Base-by-base conservation (phyloP, 2,113 vertebrate species). In the Cynoglossus semilaevis region DNA sequence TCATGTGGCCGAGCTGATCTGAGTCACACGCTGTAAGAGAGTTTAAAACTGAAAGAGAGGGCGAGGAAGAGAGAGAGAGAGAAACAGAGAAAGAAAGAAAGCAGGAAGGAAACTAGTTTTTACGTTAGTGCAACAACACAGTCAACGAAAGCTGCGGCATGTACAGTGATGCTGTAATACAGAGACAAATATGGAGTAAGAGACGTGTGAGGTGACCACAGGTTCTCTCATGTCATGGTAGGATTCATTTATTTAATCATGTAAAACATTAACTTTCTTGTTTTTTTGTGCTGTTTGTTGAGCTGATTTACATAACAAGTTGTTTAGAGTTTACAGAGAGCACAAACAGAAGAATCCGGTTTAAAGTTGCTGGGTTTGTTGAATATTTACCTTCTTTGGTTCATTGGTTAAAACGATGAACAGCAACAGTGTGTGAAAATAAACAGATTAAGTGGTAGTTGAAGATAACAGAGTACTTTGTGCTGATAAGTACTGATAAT, bases 1-100 rank as follows among this genome's bases (percentile, higher is more conserved):
- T 91, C 88, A 91, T 89, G 88, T 74, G 90, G 67, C 51, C 0
- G 1, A 9, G 72, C 77, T 87, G 81, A 87, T 77, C 81, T 59
- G 58, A 87, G 84, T 91, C 89, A 91, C 84, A 84, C 44, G 84
- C 51, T 40, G 0, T 14, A 2, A 58, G 34, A 65, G 47, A 44
- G 41, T 36, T 37, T 40, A 16, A 51, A 1, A 52, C 48, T 15
- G 34, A 56, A n/a, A 37, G 5, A 43, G 43, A 47, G 51, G 48
- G 7, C 22, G 7, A 52, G 37, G 43, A 51, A 19, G 34, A 22
- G 2, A 45, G 14, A 38, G 54, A 52, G 19, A 35, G 12, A 47
- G 43, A 54, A 17, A 29, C 10, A 47, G 49, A 58, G 36, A 64
- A 46, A 42, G 40, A 46, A 40, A 43, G 16, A 41, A 2, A 46